A percentile compares a stretch with the other conserved stretches of the same genome.
These are phyloP conservation scores for Zaprionus africanus DNA, from an alignment of 1,140 invertebrate genomes.

Conservation along the genomic window DNA sequence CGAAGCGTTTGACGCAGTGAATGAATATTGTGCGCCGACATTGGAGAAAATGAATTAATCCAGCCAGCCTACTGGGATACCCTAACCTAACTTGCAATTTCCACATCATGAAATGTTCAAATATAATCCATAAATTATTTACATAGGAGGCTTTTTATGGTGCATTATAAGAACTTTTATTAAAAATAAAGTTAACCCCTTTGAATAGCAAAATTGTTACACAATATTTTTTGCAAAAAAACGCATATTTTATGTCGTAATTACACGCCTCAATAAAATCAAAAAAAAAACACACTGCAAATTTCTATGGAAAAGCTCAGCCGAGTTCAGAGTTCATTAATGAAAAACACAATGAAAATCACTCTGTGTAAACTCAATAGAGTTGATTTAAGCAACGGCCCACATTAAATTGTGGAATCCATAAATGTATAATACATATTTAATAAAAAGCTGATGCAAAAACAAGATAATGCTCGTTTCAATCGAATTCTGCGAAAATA, in stretches of 20 bases:
- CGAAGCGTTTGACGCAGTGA: neutral
- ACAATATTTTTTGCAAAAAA: no score
- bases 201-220: neutral
- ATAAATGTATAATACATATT: conserved; percentile 3
- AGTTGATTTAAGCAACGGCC: neutral
- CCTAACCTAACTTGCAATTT: neutral
- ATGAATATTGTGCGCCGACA: neutral
- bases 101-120: neutral
- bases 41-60: neutral
- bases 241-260: neutral
- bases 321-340: neutral
- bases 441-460: neutral
- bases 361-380: neutral
- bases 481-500: neutral
- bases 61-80: neutral
- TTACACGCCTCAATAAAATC: neutral
- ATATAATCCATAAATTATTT: no score
- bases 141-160: neutral
- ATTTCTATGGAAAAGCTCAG: neutral
- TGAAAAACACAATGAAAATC: neutral
- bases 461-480: neutral
- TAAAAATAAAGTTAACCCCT: no score
- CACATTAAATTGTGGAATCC: neutral
- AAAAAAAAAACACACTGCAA: neutral
- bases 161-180: no score